A percentile compares a stretch with the other conserved stretches of the same genome.
Evolutionary conservation across 2,113 vertebrate genomes (phyloP).

Genomic region (Hemiprocne comata): DNA sequence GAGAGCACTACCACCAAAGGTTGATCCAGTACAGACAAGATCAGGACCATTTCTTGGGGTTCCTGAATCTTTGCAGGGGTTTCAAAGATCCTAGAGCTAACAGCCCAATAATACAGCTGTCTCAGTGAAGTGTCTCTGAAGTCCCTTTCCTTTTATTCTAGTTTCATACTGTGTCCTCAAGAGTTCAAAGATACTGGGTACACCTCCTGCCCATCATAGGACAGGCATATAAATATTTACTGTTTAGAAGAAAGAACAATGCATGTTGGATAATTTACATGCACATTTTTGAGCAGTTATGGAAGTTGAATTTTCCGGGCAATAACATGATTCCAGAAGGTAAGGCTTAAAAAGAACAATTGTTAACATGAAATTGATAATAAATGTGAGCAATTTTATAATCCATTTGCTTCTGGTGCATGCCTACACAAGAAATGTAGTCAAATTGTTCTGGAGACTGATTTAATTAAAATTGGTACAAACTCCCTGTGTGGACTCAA

Average conservation of each 20-base stretch:
- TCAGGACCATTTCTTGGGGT: neutral
- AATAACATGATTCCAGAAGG: neutral
- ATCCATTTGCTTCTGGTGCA: constrained; percentile 10
- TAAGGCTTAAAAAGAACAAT: constrained; percentile 14
- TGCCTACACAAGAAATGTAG: constrained; percentile 2
- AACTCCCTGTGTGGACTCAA: neutral
- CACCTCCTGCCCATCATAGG: neutral
- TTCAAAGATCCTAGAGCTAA: neutral
- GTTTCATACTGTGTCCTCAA: neutral
- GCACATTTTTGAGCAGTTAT: neutral
- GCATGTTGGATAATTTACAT: neutral
- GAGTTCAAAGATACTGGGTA: neutral
- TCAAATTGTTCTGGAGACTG: neutral
- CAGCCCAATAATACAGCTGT: neutral
- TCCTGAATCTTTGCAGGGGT: neutral
- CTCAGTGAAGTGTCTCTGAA: neutral
- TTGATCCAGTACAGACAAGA: neutral
- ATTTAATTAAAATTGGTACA: constrained; percentile 40
- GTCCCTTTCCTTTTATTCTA: neutral
- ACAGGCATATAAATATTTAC: neutral
- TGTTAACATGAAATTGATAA: constrained; percentile 5
- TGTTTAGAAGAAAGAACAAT: neutral
- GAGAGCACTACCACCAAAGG: neutral
- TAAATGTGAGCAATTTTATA: constrained; percentile 8
- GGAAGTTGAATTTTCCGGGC: neutral